Evolutionary conservation across 2,113 vertebrate species (phyloP).

Genomic region (Odontesthes bonariensis): DNA sequence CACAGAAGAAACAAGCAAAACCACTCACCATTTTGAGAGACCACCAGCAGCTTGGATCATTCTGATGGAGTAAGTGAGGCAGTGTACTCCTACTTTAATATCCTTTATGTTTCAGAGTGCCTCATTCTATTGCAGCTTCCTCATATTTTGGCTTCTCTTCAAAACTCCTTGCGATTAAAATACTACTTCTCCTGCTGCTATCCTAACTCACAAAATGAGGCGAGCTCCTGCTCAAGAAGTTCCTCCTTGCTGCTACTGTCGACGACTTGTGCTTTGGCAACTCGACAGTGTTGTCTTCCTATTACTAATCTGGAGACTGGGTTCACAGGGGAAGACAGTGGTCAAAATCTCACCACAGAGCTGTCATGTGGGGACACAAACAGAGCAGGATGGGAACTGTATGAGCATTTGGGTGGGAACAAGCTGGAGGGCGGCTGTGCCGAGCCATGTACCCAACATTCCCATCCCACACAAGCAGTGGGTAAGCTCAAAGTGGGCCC

Average conservation of each 20-base stretch:
- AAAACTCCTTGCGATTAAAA: constrained; percentile 14
- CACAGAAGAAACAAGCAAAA: constrained; percentile 36
- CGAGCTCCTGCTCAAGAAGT: background rate
- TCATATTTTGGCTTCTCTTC: constrained; percentile 41
- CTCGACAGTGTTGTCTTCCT: constrained; percentile 33
- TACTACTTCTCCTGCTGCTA: constrained; percentile 11
- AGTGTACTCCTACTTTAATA: constrained; percentile 43
- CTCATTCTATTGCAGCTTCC: constrained; percentile 30
- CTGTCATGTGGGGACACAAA: constrained; percentile 44
- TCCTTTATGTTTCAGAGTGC: constrained; percentile 42
- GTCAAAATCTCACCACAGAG: constrained; percentile 43
- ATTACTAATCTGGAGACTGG: constrained; percentile 44
- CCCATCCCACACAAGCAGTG: constrained; percentile 67
- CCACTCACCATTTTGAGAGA: constrained; percentile 66
- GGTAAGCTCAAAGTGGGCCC: constrained; percentile 59
- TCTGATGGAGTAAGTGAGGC: constrained; percentile 25
- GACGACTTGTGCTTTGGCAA: constrained; percentile 5
- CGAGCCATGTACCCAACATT: constrained; percentile 58
- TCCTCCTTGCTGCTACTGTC: constrained; percentile 11
- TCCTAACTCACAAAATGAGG: constrained; percentile 10
- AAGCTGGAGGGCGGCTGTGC: constrained; percentile 38
- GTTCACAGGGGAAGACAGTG: constrained; percentile 52
- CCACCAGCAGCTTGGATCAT: constrained; percentile 31
- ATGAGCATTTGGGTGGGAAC: constrained; percentile 57
- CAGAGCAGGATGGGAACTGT: constrained; percentile 43